Conservation (phyloP, 2,888 invertebrate genomes). For the Alentia gelatinosa region DNA sequence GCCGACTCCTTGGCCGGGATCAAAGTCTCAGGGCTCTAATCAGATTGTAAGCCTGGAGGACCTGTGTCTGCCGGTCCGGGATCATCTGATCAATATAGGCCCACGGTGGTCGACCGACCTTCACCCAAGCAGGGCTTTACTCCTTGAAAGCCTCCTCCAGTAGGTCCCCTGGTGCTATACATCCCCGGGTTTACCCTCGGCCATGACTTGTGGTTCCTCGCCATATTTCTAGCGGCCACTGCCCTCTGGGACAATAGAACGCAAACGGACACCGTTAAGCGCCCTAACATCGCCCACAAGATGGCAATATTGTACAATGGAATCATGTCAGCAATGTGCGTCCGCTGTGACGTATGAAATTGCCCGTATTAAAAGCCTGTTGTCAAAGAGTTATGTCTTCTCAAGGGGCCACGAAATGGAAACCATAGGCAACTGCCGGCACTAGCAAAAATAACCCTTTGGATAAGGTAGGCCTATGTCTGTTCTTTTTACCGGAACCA, state of each 20-base stretch:
- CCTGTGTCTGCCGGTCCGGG: background rate
- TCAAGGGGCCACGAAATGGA: background rate
- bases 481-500: no score
- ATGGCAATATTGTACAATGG: background rate
- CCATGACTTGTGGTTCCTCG: background rate
- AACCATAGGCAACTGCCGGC: no score
- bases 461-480: no score
- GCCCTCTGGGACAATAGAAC: no score
- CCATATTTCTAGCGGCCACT: no score
- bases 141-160: background rate
- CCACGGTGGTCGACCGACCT: background rate
- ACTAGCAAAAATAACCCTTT: no score
- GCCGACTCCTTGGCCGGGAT: background rate
- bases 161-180: background rate
- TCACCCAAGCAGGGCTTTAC: background rate
- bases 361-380: background rate
- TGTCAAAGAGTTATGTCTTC: background rate
- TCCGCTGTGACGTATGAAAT: background rate
- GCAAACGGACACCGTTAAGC: background rate
- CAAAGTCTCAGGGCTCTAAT: slow-evolving; percentile 8
- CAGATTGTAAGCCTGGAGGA: background rate
- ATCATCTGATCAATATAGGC: background rate
- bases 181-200: background rate
- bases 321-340: background rate
- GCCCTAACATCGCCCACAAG: background rate